phyloP scores from a whole-genome alignment of 2,797 vertebrate genomes.

The Centropyge bicolor region DNA sequence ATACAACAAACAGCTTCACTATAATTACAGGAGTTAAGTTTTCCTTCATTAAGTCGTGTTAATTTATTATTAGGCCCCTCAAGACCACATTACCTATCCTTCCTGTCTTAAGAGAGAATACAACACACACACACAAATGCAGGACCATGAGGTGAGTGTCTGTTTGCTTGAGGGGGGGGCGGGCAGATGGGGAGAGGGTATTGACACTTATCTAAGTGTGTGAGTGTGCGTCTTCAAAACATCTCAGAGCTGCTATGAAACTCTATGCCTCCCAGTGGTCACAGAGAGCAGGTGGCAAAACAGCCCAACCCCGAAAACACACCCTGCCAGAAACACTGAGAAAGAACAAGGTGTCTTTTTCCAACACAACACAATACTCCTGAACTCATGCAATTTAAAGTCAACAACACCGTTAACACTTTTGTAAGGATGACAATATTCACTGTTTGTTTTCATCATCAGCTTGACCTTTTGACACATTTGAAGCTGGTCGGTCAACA shows the following conservation, averaged over 20 bases:
- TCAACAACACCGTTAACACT: neutral
- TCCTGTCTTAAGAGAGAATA: slow-evolving; percentile 44
- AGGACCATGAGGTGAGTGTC: neutral
- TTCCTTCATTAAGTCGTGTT: slow-evolving; percentile 57
- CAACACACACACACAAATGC: slow-evolving; percentile 6
- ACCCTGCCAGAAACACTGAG: slow-evolving; percentile 1
- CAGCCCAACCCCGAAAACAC: slow-evolving; percentile 10
- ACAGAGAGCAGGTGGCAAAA: slow-evolving; percentile 68
- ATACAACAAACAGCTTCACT: slow-evolving; percentile 35
- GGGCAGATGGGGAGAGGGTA: slow-evolving; percentile 14
- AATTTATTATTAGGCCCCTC: slow-evolving; percentile 46
- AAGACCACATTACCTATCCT: slow-evolving; percentile 25
- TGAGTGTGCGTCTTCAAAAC: slow-evolving; percentile 35
- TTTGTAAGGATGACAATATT: neutral
- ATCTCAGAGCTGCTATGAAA: slow-evolving; percentile 65
- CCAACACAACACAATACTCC: neutral
- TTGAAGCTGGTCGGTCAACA: slow-evolving; percentile 45
- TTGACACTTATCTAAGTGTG: slow-evolving; percentile 33
- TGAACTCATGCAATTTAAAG: neutral
- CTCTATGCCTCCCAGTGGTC: slow-evolving; percentile 48
- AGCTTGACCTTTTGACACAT: slow-evolving; percentile 18
- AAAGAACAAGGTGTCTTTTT: slow-evolving; percentile 23
- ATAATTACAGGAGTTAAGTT: slow-evolving; percentile 64
- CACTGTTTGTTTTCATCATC: too few species aligned
- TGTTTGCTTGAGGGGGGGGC: neutral